Conservation (phyloP, 2,113 vertebrate species). For the Seriola quinqueradiata region DNA sequence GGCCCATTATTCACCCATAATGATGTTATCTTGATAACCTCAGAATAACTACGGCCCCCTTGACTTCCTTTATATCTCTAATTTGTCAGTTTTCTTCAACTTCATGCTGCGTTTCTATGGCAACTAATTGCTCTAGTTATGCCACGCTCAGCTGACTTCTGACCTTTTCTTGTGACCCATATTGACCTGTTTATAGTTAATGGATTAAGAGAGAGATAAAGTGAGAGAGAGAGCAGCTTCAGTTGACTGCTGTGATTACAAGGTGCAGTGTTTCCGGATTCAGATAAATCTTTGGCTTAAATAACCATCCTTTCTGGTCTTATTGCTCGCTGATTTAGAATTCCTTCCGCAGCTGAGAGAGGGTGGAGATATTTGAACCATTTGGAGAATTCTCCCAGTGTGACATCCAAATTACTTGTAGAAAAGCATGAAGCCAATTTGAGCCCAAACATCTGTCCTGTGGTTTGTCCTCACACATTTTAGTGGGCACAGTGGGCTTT, state of each 20-base stretch:
- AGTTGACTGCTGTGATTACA: constrained; percentile 26
- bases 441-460: constrained; percentile 75
- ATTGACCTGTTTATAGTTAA: constrained; percentile 36
- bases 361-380: constrained; percentile 72
- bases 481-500: constrained; percentile 24
- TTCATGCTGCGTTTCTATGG: constrained; percentile 35
- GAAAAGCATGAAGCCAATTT: constrained; percentile 58
- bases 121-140: constrained; percentile 47
- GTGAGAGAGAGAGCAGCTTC: neutral
- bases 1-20: constrained; percentile 66
- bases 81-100: constrained; percentile 30
- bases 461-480: constrained; percentile 49
- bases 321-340: constrained; percentile 61
- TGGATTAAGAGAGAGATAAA: constrained; percentile 11
- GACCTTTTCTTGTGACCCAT: constrained; percentile 39
- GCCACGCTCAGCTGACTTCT: constrained; percentile 28
- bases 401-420: constrained; percentile 65
- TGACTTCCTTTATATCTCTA: constrained; percentile 54
- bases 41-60: constrained; percentile 46
- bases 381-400: constrained; percentile 74
- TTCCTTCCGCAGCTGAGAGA: constrained; percentile 68
- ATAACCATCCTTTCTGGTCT: constrained; percentile 30
- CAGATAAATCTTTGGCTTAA: constrained; percentile 48
- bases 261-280: constrained; percentile 33
- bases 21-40: constrained; percentile 60